phyloP scores from a whole-genome alignment of 2,797 vertebrate species.

The Clarias platycephalus region DNA sequence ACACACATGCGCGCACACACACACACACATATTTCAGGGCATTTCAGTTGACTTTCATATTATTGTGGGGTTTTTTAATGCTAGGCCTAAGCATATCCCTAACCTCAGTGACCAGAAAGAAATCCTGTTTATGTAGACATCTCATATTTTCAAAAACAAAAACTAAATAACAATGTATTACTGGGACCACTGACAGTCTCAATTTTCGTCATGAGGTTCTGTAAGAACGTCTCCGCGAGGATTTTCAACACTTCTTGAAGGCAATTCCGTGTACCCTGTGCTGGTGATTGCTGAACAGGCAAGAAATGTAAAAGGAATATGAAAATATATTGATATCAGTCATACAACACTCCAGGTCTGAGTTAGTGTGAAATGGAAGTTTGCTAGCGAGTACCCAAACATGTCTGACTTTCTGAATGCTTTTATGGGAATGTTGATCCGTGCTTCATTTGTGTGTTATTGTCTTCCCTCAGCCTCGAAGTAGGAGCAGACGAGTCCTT shows the following conservation, averaged over 20 bases:
- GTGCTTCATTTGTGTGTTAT: not conserved
- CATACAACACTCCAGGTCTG: not conserved
- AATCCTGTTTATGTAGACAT: not conserved
- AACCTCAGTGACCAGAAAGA: not conserved
- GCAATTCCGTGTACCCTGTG: not conserved
- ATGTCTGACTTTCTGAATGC: not conserved
- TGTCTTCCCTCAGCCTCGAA: constrained; percentile 63
- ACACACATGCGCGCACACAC: not conserved
- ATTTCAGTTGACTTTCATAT: not conserved
- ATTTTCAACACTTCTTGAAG: no score
- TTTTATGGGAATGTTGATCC: not conserved
- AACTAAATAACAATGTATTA: not conserved
- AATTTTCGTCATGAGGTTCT: not conserved
- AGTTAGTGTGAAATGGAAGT: not conserved
- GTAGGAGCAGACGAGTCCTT: constrained; percentile 59
- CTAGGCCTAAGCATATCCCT: not conserved
- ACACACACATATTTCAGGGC: not conserved
- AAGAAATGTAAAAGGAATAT: not conserved
- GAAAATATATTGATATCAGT: not conserved
- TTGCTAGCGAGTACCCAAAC: not conserved
- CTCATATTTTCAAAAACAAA: not conserved
- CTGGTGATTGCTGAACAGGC: not conserved
- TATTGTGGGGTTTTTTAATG: not conserved
- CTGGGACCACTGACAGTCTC: not conserved
- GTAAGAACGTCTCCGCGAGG: not conserved